Conservation (phyloP, 2,888 invertebrate genomes). For the Hoplodrina ambigua region DNA sequence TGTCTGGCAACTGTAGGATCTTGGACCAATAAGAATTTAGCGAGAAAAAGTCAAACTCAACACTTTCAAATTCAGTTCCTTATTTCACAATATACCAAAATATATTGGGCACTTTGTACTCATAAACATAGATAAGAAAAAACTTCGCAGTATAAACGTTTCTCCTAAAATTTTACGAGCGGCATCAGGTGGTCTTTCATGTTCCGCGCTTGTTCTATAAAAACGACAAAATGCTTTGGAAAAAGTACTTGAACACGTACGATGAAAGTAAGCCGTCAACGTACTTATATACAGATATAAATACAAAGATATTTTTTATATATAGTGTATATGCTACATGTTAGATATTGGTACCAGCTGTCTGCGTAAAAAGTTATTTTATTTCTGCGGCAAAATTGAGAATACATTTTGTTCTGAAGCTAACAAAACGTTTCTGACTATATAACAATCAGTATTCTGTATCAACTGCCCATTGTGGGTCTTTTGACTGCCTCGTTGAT, state of each 20-base stretch:
- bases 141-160: slow-evolving; percentile 35
- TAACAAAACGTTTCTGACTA: neutral
- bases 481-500: too few relatives aligned
- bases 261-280: slow-evolving; percentile 27
- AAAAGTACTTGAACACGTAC: slow-evolving; percentile 47
- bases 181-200: slow-evolving; percentile 56
- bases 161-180: slow-evolving; percentile 58
- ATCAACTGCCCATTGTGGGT: neutral
- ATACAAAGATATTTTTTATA: slow-evolving; percentile 1
- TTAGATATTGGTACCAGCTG: slow-evolving; percentile 5
- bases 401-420: neutral
- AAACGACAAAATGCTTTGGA: slow-evolving; percentile 45
- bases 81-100: slow-evolving; percentile 7
- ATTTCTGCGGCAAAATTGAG: slow-evolving; percentile 9
- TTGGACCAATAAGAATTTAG: neutral
- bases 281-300: neutral
- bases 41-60: neutral
- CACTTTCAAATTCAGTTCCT: slow-evolving; percentile 7
- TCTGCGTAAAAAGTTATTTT: slow-evolving; percentile 14
- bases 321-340: slow-evolving; percentile 4
- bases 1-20: too few relatives aligned
- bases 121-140: slow-evolving; percentile 44
- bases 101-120: slow-evolving; percentile 9
- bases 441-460: neutral
- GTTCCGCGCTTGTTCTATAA: slow-evolving; percentile 35